Base-by-base conservation (phyloP, 1,140 invertebrate species). In the Nephila pilipes region DNA sequence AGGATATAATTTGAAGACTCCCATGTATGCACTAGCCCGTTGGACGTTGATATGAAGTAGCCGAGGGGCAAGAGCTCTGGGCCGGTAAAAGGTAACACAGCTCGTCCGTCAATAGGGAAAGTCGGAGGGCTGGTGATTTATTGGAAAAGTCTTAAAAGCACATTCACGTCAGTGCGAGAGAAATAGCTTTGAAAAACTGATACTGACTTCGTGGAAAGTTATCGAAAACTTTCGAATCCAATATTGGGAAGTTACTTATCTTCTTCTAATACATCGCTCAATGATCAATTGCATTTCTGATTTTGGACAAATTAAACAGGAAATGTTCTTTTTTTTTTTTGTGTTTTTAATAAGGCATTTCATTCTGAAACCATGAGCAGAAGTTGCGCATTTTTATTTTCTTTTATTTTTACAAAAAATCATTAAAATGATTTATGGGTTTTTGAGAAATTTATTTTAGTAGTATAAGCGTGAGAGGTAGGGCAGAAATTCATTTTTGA, bases 111-210 rank as follows among this genome's bases (percentile, higher is more conserved):
- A 92, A 92, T 92, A 85, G 58, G 14, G 54, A 32, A 55, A 65
- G 88, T 90, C 57, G 18, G 32, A 91, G 55, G 58, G 36, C 55
- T 57, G 29, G 57, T 92, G 90, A 92, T 92, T 92, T 92, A 92
- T 92, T 25, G 69, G 32, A 29, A 36, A 20, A 85, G 54, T 32
- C 81, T 85, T 85, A 69, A 90, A 81, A 81, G 88, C 55, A 54
- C 55, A 36, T 69, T 46, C 85, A 65, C 60, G 85, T 38, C 54
- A 90, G n/a, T 80, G 25, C 29, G 88, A 80, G 58, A 80, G 75
- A 90, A 80, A 90, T 58, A 80, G 69, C 87, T 88, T 85, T 25
- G 83, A 69, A 93, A 93, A 88, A 88, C 87, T 93, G 85, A 92
- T 85, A 85, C 69, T 80, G 32, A 46, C 32, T 81, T 63, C 6